Conservation (phyloP, 2,113 vertebrate genomes). For the Oreochromis aureus region DNA sequence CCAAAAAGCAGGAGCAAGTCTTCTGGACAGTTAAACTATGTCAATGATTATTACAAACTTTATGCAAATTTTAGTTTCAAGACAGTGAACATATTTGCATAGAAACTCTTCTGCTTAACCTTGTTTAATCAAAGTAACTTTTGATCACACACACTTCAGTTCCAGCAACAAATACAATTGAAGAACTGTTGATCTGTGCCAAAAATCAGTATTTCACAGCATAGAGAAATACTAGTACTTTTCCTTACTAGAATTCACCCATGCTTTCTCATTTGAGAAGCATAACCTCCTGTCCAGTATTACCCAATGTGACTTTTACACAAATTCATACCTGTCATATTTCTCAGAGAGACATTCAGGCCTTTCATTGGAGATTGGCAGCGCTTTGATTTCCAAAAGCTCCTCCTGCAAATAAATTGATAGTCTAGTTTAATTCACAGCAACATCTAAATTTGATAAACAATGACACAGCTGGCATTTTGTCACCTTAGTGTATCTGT, state of each 20-base stretch:
- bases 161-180: not conserved
- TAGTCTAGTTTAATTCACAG: not conserved
- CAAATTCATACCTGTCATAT: slow-evolving; percentile 87
- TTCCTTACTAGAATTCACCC: not conserved
- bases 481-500: slow-evolving; percentile 89
- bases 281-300: not conserved
- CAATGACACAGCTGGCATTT: rapidly evolving
- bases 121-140: not conserved
- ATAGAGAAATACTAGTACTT: not conserved
- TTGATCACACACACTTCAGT: not conserved
- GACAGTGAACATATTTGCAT: not conserved
- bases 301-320: not conserved
- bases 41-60: not conserved
- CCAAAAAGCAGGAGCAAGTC: not conserved
- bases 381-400: slow-evolving; percentile 91
- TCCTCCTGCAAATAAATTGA: slow-evolving; percentile 76
- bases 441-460: not conserved
- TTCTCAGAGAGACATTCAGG: slow-evolving; percentile 93
- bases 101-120: not conserved
- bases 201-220: not conserved
- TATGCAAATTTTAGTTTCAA: not conserved
- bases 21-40: not conserved
- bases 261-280: not conserved
- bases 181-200: not conserved
- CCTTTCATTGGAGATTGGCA: slow-evolving; percentile 89